These are phyloP conservation scores for Andrena flavipes DNA, from an alignment of 2,888 invertebrate species.

Conservation along the genomic window DNA sequence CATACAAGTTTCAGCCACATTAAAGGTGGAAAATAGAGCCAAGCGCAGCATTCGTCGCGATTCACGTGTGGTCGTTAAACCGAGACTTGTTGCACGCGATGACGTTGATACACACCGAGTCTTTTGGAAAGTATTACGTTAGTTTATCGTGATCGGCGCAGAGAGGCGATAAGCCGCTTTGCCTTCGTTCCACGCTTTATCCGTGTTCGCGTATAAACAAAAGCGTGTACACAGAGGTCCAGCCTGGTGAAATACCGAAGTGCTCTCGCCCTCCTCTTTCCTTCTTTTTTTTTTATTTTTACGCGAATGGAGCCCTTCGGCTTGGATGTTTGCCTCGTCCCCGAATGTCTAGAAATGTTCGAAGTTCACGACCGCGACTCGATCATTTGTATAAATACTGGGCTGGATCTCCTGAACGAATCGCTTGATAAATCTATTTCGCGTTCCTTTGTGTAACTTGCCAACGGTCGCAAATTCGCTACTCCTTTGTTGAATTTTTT, in stretches of 20 bases:
- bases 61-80: slow-evolving; percentile 14
- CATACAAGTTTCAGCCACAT: neutral
- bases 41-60: neutral
- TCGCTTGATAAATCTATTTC: neutral
- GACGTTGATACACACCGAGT: slow-evolving; percentile 10
- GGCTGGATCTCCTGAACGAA: neutral
- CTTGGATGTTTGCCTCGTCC: slow-evolving; percentile 7
- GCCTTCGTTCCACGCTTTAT: slow-evolving; percentile 44
- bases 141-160: slow-evolving; percentile 32
- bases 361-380: neutral
- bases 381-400: neutral
- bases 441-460: neutral
- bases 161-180: slow-evolving; percentile 52
- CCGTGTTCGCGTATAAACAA: slow-evolving; percentile 42
- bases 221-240: slow-evolving; percentile 11
- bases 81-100: slow-evolving; percentile 49
- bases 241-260: slow-evolving; percentile 12
- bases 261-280: slow-evolving; percentile 1
- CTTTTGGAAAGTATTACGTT: slow-evolving; percentile 25
- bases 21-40: neutral
- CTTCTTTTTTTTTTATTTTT: neutral
- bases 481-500: neutral
- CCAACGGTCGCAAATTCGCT: neutral
- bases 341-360: neutral
- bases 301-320: neutral